phyloP scores from a whole-genome alignment of 1,140 invertebrate species.

The Cheumatopsyche charites region DNA sequence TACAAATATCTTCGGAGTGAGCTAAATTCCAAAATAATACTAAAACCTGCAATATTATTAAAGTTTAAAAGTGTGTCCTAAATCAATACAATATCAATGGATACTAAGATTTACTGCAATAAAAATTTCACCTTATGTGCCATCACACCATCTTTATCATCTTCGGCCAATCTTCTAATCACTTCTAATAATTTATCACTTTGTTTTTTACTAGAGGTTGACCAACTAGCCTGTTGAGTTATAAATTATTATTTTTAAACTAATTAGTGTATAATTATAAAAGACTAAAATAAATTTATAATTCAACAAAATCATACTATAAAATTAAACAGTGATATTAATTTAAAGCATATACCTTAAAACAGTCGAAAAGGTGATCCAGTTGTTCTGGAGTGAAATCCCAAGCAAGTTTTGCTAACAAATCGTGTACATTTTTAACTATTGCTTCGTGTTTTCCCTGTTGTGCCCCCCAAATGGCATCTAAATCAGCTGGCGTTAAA shows the following conservation, averaged over 20 bases:
- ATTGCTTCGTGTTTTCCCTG: constrained; percentile 95
- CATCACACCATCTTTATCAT: constrained; percentile 99
- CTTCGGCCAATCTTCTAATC: constrained; percentile 93
- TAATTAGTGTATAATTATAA: too few relatives aligned
- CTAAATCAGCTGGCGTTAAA: constrained; percentile 87
- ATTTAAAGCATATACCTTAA: too few relatives aligned
- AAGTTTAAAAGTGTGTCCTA: too few relatives aligned
- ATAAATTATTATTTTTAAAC: constrained; percentile 36
- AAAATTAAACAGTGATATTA: too few relatives aligned
- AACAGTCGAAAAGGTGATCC: constrained; percentile 97
- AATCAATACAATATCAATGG: too few relatives aligned
- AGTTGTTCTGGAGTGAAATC: constrained; percentile 97
- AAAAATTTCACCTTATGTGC: constrained; percentile 83
- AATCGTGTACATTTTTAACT: constrained; percentile 96
- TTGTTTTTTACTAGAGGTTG: constrained; percentile 94
- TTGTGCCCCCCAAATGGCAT: constrained; percentile 96
- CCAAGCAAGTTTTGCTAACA: constrained; percentile 96
- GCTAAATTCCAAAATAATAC: constrained; percentile 97
- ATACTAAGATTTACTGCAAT: constrained; percentile 9
- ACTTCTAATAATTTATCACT: constrained; percentile 94
- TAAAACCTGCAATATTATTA: constrained; percentile 79
- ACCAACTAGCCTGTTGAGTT: constrained; percentile 83
- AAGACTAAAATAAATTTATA: too few relatives aligned
- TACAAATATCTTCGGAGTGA: constrained; percentile 94
- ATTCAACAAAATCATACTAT: too few relatives aligned